A percentile compares a stretch with the other conserved stretches of the same genome.
These are phyloP conservation scores for Aromia moschata DNA, from an alignment of 2,888 invertebrate genomes.

Conservation along the genomic window DNA sequence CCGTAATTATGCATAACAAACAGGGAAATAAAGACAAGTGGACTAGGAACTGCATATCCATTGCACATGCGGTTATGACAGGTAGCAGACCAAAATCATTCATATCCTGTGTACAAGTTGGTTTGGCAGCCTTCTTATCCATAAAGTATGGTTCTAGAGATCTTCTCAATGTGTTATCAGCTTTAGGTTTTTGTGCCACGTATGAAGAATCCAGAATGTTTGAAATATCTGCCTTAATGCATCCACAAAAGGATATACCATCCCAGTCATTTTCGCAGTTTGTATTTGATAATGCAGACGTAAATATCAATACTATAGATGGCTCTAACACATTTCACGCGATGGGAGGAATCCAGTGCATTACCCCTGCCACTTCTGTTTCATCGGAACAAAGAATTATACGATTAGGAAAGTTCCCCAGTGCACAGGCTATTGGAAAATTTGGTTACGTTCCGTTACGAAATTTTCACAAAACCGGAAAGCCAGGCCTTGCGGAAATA, in stretches of 20 bases:
- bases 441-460: slow-evolving; percentile 32
- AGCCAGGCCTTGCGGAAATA: slow-evolving; percentile 43
- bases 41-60: slow-evolving; percentile 1
- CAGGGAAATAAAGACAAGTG: background rate
- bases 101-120: slow-evolving; percentile 8
- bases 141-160: slow-evolving; percentile 42
- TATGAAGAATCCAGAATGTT: slow-evolving; percentile 44
- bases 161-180: slow-evolving; percentile 39
- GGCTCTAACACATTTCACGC: slow-evolving; percentile 48
- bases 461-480: slow-evolving; percentile 33
- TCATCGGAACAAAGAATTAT: background rate
- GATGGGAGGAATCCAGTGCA: slow-evolving; percentile 46
- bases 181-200: slow-evolving; percentile 43
- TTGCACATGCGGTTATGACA: background rate
- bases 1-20: background rate
- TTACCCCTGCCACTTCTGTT: slow-evolving; percentile 2
- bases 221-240: too few relatives aligned
- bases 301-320: slow-evolving; percentile 50
- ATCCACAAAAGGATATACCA: too few relatives aligned
- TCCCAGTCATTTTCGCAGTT: too few relatives aligned
- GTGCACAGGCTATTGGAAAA: slow-evolving; percentile 18
- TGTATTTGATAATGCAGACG: slow-evolving; percentile 51
- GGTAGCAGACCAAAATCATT: background rate
- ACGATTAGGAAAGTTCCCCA: background rate
- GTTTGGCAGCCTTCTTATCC: slow-evolving; percentile 18